Evolutionary conservation across 2,113 vertebrate species (phyloP).

Genomic region (Halichoeres trimaculatus): DNA sequence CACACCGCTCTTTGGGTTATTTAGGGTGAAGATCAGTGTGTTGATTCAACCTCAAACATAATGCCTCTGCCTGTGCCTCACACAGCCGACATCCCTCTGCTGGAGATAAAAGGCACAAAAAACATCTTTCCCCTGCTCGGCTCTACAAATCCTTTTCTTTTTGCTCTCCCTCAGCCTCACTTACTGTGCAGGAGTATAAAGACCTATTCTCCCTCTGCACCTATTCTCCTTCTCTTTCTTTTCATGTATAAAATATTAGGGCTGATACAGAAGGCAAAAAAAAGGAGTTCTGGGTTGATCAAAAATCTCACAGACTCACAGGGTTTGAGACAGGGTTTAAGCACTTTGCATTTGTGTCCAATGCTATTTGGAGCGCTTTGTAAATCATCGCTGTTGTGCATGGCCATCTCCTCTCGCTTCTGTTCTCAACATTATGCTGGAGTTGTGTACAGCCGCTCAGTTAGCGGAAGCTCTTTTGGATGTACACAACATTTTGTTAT

Average conservation of each 20-base stretch:
- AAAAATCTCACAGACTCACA: conserved; percentile 25
- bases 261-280: conserved; percentile 35
- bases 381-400: conserved; percentile 60
- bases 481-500: conserved; percentile 69
- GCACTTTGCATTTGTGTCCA: conserved; percentile 64
- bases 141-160: conserved; percentile 22
- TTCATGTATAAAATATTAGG: conserved; percentile 35
- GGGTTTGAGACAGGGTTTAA: conserved; percentile 46
- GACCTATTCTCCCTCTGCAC: conserved; percentile 20
- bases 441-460: conserved; percentile 55
- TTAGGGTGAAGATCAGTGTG: conserved; percentile 80
- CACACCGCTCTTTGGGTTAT: conserved; percentile 90
- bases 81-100: conserved; percentile 25
- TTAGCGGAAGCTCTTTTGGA: conserved; percentile 53
- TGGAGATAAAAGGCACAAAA: conserved; percentile 58
- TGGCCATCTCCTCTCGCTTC: conserved; percentile 55
- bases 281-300: conserved; percentile 24
- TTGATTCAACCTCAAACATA: conserved; percentile 6
- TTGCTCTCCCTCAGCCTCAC: conserved; percentile 7
- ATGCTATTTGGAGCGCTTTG: conserved; percentile 44
- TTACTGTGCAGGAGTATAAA: conserved; percentile 36
- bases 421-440: conserved; percentile 55
- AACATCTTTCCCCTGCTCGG: conserved; percentile 29
- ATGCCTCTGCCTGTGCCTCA: conserved; percentile 59
- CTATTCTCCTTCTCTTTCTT: neutral